These are phyloP conservation scores for Sinopyrophorus schimmeli DNA, from an alignment of 2,888 invertebrate genomes.

Conservation along the genomic window DNA sequence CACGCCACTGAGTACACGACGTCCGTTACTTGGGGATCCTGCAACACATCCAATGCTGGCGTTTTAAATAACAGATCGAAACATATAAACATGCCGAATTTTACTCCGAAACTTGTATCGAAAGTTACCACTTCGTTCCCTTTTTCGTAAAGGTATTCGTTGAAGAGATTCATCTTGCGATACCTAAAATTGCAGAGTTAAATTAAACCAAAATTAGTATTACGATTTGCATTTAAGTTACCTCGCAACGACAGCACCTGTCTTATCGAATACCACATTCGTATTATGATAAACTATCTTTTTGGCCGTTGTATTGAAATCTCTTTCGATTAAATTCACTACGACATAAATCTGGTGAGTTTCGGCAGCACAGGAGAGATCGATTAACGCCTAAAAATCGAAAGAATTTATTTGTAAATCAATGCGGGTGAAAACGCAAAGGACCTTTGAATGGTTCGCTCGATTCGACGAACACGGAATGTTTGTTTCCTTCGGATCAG, in stretches of 20 bases:
- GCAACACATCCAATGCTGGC: constrained; percentile 63
- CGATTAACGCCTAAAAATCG: constrained; percentile 50
- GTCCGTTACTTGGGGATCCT: constrained; percentile 56
- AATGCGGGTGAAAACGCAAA: not conserved
- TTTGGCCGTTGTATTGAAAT: constrained; percentile 55
- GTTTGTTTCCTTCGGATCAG: constrained; percentile 22
- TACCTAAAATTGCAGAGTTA: constrained; percentile 40
- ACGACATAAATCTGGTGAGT: constrained; percentile 67
- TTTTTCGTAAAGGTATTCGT: constrained; percentile 56
- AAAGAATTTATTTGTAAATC: not conserved
- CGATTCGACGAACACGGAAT: constrained; percentile 23
- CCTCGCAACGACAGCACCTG: constrained; percentile 70
- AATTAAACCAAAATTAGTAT: not conserved
- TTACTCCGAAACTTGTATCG: constrained; percentile 75
- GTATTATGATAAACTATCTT: constrained; percentile 67
- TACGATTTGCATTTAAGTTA: constrained; percentile 46
- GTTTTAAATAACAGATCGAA: constrained; percentile 79
- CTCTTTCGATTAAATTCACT: constrained; percentile 69
- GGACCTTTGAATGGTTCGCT: constrained; percentile 18
- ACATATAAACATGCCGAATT: constrained; percentile 80
- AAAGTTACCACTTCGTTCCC: constrained; percentile 63
- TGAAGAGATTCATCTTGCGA: constrained; percentile 50
- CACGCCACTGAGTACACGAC: constrained; percentile 75
- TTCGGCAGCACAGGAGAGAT: constrained; percentile 64
- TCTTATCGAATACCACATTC: constrained; percentile 75